These are phyloP conservation scores for Lithophane leautieri DNA, from an alignment of 2,888 invertebrate species.

Conservation along the genomic window DNA sequence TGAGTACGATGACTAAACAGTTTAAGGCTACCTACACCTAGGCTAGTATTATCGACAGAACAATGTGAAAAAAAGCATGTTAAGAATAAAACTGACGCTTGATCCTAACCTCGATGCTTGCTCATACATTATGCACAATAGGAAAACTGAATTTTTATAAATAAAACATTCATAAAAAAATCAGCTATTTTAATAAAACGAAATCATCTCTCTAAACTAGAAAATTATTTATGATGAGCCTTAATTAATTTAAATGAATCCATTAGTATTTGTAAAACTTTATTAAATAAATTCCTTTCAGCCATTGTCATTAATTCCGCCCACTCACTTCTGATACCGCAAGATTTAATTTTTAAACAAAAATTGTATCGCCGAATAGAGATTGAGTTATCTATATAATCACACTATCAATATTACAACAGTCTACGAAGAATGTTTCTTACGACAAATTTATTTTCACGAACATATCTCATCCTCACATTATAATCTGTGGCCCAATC, in stretches of 20 bases:
- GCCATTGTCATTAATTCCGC: constrained; percentile 7
- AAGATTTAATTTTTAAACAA: neutral
- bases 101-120: neutral
- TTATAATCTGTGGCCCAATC: constrained; percentile 8
- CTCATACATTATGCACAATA: neutral
- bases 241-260: constrained; percentile 47
- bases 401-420: neutral
- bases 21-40: constrained; percentile 43
- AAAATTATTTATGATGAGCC: constrained; percentile 3
- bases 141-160: neutral
- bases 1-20: constrained; percentile 57
- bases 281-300: constrained; percentile 31
- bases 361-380: neutral
- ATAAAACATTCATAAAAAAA: constrained; percentile 1
- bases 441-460: constrained; percentile 26
- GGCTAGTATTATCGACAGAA: constrained; percentile 11
- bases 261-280: constrained; percentile 29
- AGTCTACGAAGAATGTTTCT: constrained; percentile 4
- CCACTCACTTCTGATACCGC: neutral
- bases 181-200: neutral
- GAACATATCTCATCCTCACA: constrained; percentile 7
- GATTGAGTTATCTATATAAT: neutral
- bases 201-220: neutral
- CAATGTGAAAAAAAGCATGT: constrained; percentile 25
- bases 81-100: constrained; percentile 7